A percentile compares a stretch with the other conserved stretches of the same genome.
Evolutionary conservation across 37 sponge, comb jelly and placozoan species (phyloP).

Genomic region (Trichoplax adhaerens): DNA sequence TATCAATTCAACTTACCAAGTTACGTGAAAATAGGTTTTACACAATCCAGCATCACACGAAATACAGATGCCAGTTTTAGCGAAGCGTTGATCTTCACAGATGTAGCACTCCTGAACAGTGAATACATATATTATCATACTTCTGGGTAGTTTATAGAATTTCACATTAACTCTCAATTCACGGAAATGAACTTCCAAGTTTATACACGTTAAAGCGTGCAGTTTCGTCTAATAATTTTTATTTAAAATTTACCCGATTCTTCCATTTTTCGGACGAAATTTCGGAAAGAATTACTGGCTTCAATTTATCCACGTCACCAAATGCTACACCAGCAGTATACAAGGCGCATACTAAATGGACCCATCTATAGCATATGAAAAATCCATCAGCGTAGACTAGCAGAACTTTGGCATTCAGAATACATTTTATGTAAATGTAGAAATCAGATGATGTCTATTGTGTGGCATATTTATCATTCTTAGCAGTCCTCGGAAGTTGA

Average conservation of each 20-base stretch:
- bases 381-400: not conserved
- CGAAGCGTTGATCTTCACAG: constrained; percentile 28
- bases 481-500: not conserved
- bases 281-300: constrained; percentile 49
- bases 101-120: constrained; percentile 39
- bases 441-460: not conserved
- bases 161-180: not conserved
- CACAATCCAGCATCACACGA: constrained; percentile 82
- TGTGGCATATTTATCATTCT: not conserved
- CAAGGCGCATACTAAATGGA: constrained; percentile 65
- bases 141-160: too few relatives aligned
- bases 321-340: constrained; percentile 63
- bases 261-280: constrained; percentile 44
- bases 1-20: constrained; percentile 35
- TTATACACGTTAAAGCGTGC: not conserved
- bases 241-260: constrained; percentile 18
- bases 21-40: constrained; percentile 61
- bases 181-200: not conserved
- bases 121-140: not conserved
- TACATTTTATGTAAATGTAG: not conserved
- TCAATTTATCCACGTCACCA: constrained; percentile 31
- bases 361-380: constrained; percentile 36
- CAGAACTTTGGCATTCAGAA: not conserved
- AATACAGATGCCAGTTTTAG: constrained; percentile 60
- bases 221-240: not conserved